Base-by-base conservation (phyloP, 2,797 vertebrate genomes). In the Phoebastria nigripes region DNA sequence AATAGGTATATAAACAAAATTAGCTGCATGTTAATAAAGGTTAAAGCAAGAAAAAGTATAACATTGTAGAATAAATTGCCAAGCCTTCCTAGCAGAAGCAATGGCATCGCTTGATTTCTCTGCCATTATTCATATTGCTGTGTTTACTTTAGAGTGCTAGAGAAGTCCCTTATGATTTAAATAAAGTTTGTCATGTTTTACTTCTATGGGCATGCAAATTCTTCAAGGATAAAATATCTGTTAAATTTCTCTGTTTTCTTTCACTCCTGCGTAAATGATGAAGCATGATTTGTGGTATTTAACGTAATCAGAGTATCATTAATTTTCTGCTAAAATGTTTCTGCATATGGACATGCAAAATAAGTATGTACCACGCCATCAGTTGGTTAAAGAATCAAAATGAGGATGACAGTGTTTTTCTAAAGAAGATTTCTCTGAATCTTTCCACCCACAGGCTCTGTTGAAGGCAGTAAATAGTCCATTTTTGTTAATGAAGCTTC, bases 401-500 rank as follows among this genome's bases (percentile, higher is more conserved):
- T 96, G 94, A 97, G 96, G 92, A 94, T 97, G 94, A 95, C 94
- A 96, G 73, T 97, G 95, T 96, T 95, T 94, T 97, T 97, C 92
- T 97, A 96, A 95, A 94, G 66, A 97, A 97, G 95, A 97, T 98
- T 98, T 98, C 94, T 98, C 98, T 97, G 97, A 97, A 93, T 98
- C 97, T 98, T 97, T 98, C 96, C 97, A 98, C 97, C 97, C 98
- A 98, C 97, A 95, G 97, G 96, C 97, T 98, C 97, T 96, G 96
- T 98, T 96, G 97, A 97, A 98, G 96, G 98, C 98, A 97, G 98
- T 98, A 98, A 98, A 98, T 98, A 98, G 98, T 98, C 97, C 97
- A 98, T 98, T 98, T 98, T 98, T 98, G 98, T 98, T 98, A 98
- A 98, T 98, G 98, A 98, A 98, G 98, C 98, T 98, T 98, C 98